Evolutionary conservation across 2,888 invertebrate species (phyloP).

Genomic region (Eupithecia pulchellata): DNA sequence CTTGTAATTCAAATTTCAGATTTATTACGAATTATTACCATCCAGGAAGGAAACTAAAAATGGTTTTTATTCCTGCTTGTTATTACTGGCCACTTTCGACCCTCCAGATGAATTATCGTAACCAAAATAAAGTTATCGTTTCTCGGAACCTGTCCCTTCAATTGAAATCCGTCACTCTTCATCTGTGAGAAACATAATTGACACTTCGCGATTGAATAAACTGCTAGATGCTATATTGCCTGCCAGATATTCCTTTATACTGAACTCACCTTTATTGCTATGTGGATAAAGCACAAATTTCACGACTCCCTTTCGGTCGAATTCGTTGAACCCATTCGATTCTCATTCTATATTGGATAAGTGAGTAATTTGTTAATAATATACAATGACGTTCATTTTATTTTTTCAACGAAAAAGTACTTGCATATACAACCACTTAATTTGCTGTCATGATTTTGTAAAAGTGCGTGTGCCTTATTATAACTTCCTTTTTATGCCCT

Average conservation of each 20-base stretch:
- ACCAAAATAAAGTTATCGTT: slow-evolving; percentile 7
- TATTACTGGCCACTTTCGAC: neutral
- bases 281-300: slow-evolving; percentile 25
- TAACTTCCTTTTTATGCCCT: neutral
- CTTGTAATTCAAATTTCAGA: too few relatives aligned
- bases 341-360: slow-evolving; percentile 32
- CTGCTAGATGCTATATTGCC: slow-evolving; percentile 35
- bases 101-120: neutral
- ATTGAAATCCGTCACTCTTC: slow-evolving; percentile 24
- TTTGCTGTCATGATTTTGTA: neutral
- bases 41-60: too few relatives aligned
- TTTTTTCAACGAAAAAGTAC: slow-evolving; percentile 11
- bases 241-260: slow-evolving; percentile 11
- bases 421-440: neutral
- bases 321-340: slow-evolving; percentile 31
- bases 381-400: slow-evolving; percentile 15
- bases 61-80: neutral
- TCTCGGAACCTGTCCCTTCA: slow-evolving; percentile 12
- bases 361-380: slow-evolving; percentile 33
- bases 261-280: slow-evolving; percentile 8
- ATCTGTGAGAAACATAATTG: slow-evolving; percentile 33
- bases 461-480: neutral
- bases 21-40: too few relatives aligned
- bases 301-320: neutral
- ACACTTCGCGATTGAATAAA: slow-evolving; percentile 44